Percentiles rank a stretch among this genome's conserved stretches.
Conservation (phyloP, 2,113 vertebrate genomes). For the Odobenus rosmarus region DNA sequence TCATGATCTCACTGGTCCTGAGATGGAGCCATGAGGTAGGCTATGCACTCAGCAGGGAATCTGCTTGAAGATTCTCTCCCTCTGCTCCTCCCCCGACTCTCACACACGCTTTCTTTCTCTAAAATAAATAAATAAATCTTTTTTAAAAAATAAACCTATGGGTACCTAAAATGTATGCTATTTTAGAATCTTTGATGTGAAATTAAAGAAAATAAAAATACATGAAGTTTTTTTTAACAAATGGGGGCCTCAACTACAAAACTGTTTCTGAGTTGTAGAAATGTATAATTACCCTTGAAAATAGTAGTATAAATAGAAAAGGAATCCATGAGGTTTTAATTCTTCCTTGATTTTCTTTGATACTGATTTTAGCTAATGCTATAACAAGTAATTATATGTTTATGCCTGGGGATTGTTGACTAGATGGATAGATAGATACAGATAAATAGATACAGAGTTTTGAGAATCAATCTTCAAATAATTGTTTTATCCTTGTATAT, state of each 20-base stretch:
- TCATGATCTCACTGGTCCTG: background rate
- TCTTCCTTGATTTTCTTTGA: background rate
- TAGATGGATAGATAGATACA: background rate
- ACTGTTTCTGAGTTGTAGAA: background rate
- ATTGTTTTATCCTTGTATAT: background rate
- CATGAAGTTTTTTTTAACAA: background rate
- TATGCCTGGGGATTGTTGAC: background rate
- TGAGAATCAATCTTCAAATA: background rate
- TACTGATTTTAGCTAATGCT: background rate
- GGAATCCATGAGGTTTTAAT: background rate
- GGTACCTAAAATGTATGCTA: background rate
- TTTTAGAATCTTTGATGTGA: constrained; percentile 17
- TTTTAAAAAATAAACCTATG: background rate
- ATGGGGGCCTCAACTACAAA: background rate
- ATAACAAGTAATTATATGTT: background rate
- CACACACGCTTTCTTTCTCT: background rate
- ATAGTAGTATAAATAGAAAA: constrained; percentile 15
- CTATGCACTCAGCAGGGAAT: background rate
- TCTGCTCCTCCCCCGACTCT: background rate
- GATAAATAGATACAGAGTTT: background rate
- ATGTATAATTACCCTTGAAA: background rate
- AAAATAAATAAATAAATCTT: background rate
- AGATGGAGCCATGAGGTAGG: background rate
- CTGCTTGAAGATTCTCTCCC: background rate
- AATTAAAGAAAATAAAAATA: constrained; percentile 20